A percentile compares a stretch with the other conserved stretches of the same genome.
Evolutionary conservation across 2,113 vertebrate species (phyloP).

Genomic region (Cercocebus atys): DNA sequence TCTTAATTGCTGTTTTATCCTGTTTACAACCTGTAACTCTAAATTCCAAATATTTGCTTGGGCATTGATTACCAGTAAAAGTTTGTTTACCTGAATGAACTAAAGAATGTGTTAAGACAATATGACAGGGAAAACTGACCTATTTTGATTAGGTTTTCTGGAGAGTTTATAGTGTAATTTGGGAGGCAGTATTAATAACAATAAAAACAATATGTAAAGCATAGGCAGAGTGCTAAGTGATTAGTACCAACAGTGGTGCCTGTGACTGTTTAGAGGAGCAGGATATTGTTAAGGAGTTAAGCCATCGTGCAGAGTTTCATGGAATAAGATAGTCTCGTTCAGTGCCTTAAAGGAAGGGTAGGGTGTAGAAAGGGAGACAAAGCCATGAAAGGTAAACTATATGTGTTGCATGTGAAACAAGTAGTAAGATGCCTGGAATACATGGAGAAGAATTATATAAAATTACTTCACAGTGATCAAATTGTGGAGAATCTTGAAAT

Average conservation of each 20-base stretch:
- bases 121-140: neutral
- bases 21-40: neutral
- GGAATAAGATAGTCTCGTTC: neutral
- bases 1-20: neutral
- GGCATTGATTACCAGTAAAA: neutral
- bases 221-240: neutral
- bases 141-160: neutral
- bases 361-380: neutral
- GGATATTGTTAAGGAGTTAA: neutral
- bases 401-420: neutral
- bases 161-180: neutral
- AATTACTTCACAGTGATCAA: neutral
- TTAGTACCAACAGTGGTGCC: neutral
- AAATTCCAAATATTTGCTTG: neutral
- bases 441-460: neutral
- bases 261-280: neutral
- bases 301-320: neutral
- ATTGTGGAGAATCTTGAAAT: neutral
- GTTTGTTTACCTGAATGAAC: slow-evolving; percentile 5
- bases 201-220: neutral
- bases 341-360: neutral
- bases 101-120: neutral
- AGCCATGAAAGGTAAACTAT: neutral
- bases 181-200: neutral
- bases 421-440: neutral